Conservation (phyloP, 2,797 vertebrate genomes). For the Mus minutoides region DNA sequence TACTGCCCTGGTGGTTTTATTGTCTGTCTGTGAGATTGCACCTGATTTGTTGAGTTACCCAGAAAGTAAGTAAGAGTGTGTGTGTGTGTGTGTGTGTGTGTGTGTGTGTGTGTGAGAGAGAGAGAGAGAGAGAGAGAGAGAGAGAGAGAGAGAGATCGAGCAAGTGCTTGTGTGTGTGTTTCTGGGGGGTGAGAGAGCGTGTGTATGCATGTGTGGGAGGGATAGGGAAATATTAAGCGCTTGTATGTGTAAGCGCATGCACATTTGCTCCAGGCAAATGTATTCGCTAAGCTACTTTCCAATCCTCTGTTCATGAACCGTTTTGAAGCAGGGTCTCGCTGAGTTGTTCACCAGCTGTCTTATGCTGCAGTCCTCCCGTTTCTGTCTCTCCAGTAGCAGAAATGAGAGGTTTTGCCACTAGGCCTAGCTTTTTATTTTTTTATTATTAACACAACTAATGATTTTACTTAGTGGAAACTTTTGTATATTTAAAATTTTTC, state of each 20-base stretch:
- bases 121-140: no score
- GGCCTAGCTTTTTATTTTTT: background rate
- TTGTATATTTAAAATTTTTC: background rate
- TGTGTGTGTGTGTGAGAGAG: background rate
- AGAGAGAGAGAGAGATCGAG: no score
- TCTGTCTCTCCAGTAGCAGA: background rate
- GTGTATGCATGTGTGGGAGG: background rate
- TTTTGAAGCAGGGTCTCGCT: background rate
- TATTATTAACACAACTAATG: constrained; percentile 1
- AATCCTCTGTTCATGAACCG: background rate
- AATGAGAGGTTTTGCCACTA: background rate
- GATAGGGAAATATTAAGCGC: no score
- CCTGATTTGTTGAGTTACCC: background rate
- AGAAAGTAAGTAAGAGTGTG: background rate
- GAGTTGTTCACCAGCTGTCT: background rate
- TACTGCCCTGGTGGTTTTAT: background rate
- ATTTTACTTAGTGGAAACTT: constrained; percentile 28
- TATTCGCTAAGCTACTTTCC: background rate
- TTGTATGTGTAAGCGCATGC: background rate
- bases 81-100: background rate
- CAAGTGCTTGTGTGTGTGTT: background rate
- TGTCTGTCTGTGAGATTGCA: constrained; percentile 14
- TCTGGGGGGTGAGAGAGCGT: no score
- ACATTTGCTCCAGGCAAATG: background rate
- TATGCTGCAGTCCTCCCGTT: background rate